Evolutionary conservation across 2,113 vertebrate genomes (phyloP), one percentile per base, ranked within the genome.

Genomic region (Hydropotes inermis): DNA sequence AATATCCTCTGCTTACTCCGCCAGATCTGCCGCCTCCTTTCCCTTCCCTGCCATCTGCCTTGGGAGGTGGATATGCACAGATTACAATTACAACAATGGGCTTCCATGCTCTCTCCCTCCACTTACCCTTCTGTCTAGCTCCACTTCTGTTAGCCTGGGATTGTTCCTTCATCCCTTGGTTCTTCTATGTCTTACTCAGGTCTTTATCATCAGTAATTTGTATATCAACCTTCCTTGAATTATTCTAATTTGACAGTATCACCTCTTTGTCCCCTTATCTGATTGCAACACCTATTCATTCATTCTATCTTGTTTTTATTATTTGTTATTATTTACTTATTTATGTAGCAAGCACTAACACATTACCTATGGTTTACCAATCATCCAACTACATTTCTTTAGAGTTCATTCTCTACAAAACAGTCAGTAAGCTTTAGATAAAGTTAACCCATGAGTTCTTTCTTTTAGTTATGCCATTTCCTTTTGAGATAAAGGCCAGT

Each of bases 251-350:
- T 90, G 78, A 30, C 50, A 27, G 23, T 21, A 81, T 16, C 43
- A 57, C 70, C 30, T 88, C 16, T 96, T 95, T 74, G 30, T 78
- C 27, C 70, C 33, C 55, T 93, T 93, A 64, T 83, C 17, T 95
- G 54, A 87, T 25, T 87, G 36, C 6, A 76, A n/a, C 27, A 82
- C 17, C 76, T 52, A 61, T 36, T 89, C 33, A 70, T 64, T 95
- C 58, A 52, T 61, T 90, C 82, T 52, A 30, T 58, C 23, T 15
- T 70, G 57, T 57, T 50, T 93, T 86, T 67, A 55, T 87, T 21
- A 43, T 79, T 54, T 95, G 47, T 90, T 78, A 11, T 19, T 64
- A 50, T 93, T 92, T 94, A 67, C 3, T 95, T 81, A 50, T 13
- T 90, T 50, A 43, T 95, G 81, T 21, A 84, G 52, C 11, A 58